Conservation (phyloP, 2,888 invertebrate species). For the Drosophila sordidula region DNA sequence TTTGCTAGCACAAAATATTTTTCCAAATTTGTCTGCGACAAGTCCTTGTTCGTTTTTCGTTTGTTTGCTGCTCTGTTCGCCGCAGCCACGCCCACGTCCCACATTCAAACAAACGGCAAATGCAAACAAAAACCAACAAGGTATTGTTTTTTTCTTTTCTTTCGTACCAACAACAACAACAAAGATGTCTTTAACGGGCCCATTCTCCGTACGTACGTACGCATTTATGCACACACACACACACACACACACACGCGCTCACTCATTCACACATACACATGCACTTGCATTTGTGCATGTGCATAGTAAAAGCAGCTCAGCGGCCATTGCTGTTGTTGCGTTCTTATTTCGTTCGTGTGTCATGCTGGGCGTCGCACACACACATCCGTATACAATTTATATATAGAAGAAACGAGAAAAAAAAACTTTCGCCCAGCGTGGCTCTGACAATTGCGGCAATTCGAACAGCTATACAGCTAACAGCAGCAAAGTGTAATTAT, state of each 20-base stretch:
- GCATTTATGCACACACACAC: not conserved
- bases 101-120: constrained; percentile 7
- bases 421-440: constrained; percentile 51
- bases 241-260: not conserved
- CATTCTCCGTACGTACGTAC: constrained; percentile 4
- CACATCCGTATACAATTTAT: constrained; percentile 5
- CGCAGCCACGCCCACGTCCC: constrained; percentile 42
- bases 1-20: constrained; percentile 30
- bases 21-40: constrained; percentile 32
- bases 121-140: constrained; percentile 15
- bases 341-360: constrained; percentile 41
- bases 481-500: constrained; percentile 44
- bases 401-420: constrained; percentile 4
- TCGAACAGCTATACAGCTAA: constrained; percentile 21
- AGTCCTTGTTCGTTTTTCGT: constrained; percentile 24
- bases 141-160: constrained; percentile 12
- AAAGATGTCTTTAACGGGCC: constrained; percentile 18
- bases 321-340: constrained; percentile 18
- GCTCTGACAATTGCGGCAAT: constrained; percentile 36
- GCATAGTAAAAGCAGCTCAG: constrained; percentile 48
- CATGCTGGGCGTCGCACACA: constrained; percentile 43
- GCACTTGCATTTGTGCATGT: constrained; percentile 23
- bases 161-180: constrained; percentile 26
- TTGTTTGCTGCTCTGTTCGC: constrained; percentile 27
- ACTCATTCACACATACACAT: not conserved